Evolutionary conservation across 2,113 vertebrate species (phyloP).

Genomic region (Rhabdomys dilectus): DNA sequence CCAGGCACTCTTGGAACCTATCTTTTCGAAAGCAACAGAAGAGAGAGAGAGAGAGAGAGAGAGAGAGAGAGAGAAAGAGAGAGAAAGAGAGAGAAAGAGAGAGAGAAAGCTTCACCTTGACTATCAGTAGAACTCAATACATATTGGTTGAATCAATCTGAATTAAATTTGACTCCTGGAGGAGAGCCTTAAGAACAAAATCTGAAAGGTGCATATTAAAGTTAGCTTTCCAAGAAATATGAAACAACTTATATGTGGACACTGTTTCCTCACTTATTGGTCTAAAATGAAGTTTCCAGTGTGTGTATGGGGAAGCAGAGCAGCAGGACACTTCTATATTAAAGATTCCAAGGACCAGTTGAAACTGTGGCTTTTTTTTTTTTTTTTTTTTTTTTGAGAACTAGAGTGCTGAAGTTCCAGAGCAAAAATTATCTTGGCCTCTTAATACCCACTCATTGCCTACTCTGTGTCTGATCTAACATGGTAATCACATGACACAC

Average conservation of each 20-base stretch:
- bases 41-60: background rate
- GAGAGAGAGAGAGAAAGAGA: background rate
- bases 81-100: background rate
- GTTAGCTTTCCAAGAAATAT: constrained; percentile 50
- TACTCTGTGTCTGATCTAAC: background rate
- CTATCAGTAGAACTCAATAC: constrained; percentile 48
- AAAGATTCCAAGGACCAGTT: background rate
- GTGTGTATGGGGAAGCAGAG: too few relatives aligned
- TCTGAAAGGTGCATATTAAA: constrained; percentile 42
- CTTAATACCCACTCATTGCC: background rate
- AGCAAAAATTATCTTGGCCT: background rate
- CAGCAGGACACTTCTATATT: background rate
- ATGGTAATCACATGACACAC: background rate
- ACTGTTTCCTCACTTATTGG: background rate
- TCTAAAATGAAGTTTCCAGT: background rate
- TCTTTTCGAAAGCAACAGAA: constrained; percentile 19
- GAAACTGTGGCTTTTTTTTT: background rate
- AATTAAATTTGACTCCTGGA: constrained; percentile 61
- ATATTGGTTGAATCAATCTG: background rate
- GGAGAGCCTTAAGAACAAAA: constrained; percentile 49
- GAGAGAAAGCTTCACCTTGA: background rate
- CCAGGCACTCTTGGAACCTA: background rate
- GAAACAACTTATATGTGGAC: constrained; percentile 29
- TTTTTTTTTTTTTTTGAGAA: background rate
- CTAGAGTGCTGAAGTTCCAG: background rate